Conservation (phyloP, 2,888 invertebrate genomes). For the Caenorhabditis panamensis region DNA sequence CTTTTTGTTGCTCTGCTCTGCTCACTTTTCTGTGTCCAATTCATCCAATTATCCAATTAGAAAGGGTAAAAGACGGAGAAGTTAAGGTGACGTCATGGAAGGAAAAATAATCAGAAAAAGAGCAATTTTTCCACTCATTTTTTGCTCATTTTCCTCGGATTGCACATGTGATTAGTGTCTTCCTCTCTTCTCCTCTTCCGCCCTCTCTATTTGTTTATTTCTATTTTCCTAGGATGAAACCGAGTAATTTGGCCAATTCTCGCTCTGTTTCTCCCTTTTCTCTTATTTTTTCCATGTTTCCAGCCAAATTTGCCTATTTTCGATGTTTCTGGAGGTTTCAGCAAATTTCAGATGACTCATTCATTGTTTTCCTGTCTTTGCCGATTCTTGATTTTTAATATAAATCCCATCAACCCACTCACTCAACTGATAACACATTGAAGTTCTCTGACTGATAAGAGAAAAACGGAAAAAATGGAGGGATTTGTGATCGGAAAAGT, state of each 20-base stretch:
- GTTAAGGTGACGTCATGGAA: too few species aligned
- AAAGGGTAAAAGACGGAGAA: too few species aligned
- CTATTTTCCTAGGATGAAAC: slow-evolving; percentile 15
- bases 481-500: slow-evolving; percentile 16
- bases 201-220: slow-evolving; percentile 37
- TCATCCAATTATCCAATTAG: neutral
- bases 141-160: slow-evolving; percentile 32
- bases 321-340: too few species aligned
- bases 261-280: slow-evolving; percentile 3
- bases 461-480: slow-evolving; percentile 21
- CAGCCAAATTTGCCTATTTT: neutral
- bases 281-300: neutral
- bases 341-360: too few species aligned
- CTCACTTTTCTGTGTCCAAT: too few species aligned
- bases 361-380: too few species aligned
- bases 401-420: slow-evolving; percentile 23
- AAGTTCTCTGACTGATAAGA: slow-evolving; percentile 6
- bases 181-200: slow-evolving; percentile 4
- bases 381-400: neutral
- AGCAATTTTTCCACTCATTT: slow-evolving; percentile 24
- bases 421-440: neutral
- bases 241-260: slow-evolving; percentile 46
- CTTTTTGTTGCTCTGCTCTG: too few species aligned
- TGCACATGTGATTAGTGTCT: slow-evolving; percentile 47
- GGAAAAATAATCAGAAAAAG: too few species aligned